phyloP scores from a whole-genome alignment of 2,113 vertebrate species.

The Rhea pennata region DNA sequence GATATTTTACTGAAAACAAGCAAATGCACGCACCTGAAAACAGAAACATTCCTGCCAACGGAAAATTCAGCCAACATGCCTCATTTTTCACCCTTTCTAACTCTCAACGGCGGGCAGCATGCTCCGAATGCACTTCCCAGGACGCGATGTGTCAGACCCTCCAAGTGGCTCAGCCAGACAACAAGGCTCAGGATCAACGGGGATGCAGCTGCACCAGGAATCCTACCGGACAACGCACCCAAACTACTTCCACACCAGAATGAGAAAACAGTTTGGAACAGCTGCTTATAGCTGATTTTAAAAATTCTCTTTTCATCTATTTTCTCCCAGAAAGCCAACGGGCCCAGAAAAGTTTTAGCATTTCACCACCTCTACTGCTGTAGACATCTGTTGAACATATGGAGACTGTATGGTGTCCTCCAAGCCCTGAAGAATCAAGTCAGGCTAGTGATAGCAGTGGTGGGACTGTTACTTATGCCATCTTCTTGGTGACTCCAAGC shows the following conservation, averaged over 20 bases:
- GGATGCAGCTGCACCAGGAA: no score
- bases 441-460: not conserved
- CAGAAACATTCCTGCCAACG: not conserved
- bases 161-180: not conserved
- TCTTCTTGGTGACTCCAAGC: not conserved
- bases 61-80: rapidly evolving
- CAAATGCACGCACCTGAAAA: not conserved
- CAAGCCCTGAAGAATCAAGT: not conserved
- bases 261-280: no score
- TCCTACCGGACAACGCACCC: no score
- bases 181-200: not conserved
- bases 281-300: not conserved
- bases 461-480: no score
- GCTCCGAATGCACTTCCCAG: not conserved
- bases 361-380: no score
- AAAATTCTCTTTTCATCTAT: not conserved
- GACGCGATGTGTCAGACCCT: rapidly evolving
- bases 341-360: not conserved
- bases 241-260: not conserved
- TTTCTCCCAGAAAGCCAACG: not conserved
- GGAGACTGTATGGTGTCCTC: not conserved
- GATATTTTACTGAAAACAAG: not conserved
- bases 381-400: rapidly evolving
- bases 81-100: not conserved
- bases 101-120: not conserved